These are phyloP conservation scores for Eunapius fragilis DNA, from an alignment of 37 sponge, comb jelly and placozoan species.

Conservation along the genomic window DNA sequence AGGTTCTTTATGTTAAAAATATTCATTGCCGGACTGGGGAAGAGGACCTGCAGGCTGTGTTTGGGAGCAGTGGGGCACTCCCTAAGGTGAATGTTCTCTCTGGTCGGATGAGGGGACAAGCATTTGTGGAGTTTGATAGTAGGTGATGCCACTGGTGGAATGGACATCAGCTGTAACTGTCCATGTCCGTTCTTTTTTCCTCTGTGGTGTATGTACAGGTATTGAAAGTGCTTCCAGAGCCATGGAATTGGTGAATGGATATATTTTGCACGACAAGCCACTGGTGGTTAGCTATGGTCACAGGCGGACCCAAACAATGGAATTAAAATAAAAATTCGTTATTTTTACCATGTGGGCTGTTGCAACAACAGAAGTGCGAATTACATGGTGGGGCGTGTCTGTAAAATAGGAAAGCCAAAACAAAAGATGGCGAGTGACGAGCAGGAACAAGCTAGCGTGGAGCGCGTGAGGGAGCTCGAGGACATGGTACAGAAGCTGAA, in stretches of 20 bases:
- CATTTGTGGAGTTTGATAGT: constrained; percentile 75
- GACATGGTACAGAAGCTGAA: constrained; percentile 52
- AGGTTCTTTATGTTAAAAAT: constrained; percentile 83
- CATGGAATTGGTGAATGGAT: constrained; percentile 63
- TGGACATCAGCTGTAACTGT: background rate
- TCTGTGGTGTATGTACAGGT: constrained; percentile 4
- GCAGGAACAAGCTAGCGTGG: background rate
- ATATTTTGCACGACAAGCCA: constrained; percentile 58
- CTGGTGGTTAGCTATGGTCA: constrained; percentile 57
- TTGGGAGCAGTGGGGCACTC: constrained; percentile 31
- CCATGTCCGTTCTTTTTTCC: too few relatives aligned
- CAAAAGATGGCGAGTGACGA: constrained; percentile 3
- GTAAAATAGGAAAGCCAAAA: background rate
- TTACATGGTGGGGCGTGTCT: background rate
- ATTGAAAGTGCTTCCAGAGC: constrained; percentile 33
- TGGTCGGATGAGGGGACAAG: constrained; percentile 86
- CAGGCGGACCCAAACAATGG: background rate
- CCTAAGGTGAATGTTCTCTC: constrained; percentile 50
- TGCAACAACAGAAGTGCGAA: background rate
- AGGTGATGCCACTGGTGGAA: background rate
- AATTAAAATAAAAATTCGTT: too few relatives aligned
- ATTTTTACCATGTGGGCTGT: background rate
- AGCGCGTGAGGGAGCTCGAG: constrained; percentile 59
- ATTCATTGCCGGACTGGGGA: constrained; percentile 51
- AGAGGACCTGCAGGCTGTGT: constrained; percentile 66